A percentile compares a stretch with the other conserved stretches of the same genome.
These are phyloP conservation scores for Trachelus iudaicus DNA, from an alignment of 2,888 invertebrate genomes.

Conservation along the genomic window DNA sequence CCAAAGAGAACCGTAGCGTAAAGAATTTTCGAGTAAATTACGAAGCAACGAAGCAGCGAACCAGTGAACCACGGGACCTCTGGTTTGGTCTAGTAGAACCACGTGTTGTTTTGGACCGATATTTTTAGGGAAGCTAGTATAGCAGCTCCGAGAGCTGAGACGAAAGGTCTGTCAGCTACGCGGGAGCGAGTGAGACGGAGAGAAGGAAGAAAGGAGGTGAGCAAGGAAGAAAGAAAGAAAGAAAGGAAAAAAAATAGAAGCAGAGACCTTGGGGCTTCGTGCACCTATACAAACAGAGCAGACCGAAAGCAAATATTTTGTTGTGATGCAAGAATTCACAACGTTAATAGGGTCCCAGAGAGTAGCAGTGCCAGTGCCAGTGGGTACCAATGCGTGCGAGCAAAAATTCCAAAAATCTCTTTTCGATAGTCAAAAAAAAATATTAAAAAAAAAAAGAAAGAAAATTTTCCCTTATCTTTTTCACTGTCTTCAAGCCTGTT, in stretches of 20 bases:
- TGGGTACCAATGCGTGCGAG: neutral
- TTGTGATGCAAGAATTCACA: constrained; percentile 61
- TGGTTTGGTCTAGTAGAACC: constrained; percentile 23
- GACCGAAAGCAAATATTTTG: constrained; percentile 60
- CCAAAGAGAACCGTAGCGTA: neutral
- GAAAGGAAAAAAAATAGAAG: constrained; percentile 46
- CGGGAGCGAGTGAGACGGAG: constrained; percentile 34
- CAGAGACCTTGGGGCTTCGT: constrained; percentile 51
- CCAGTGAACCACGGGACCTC: neutral
- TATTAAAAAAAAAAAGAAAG: neutral
- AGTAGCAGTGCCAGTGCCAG: neutral
- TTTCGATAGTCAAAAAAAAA: neutral
- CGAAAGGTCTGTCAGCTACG: constrained; percentile 46
- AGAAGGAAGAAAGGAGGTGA: constrained; percentile 24
- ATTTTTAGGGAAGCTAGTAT: constrained; percentile 59
- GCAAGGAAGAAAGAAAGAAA: constrained; percentile 26
- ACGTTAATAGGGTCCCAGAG: constrained; percentile 30
- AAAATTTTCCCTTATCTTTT: neutral
- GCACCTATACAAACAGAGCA: constrained; percentile 60
- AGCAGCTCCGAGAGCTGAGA: constrained; percentile 37
- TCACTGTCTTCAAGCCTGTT: neutral
- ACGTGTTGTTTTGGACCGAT: constrained; percentile 57
- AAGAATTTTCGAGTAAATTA: neutral
- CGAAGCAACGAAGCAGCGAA: neutral
- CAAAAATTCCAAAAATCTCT: neutral